Conservation (phyloP, 2,113 vertebrate species). For the western clawed frog (Xenopus tropicalis) region DNA sequence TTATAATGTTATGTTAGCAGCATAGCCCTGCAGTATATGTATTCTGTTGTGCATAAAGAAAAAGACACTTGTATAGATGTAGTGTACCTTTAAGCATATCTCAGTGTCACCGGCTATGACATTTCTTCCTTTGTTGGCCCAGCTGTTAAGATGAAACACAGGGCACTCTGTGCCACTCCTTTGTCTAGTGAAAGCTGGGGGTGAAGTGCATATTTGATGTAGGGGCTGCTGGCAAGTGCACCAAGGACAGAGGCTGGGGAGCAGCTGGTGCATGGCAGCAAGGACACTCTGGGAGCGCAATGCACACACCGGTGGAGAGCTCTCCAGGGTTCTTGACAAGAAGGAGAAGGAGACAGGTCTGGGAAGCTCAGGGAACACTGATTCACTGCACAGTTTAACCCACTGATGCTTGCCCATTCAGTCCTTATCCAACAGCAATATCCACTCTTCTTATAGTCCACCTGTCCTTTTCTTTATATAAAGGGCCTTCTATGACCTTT, state of each 20-base stretch:
- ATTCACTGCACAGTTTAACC: too few relatives aligned
- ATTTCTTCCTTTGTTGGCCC: not conserved
- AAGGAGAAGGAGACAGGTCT: not conserved
- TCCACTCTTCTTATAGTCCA: too few relatives aligned
- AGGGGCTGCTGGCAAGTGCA: slow-evolving; percentile 2
- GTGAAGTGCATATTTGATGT: slow-evolving; percentile 18
- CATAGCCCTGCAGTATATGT: too few relatives aligned
- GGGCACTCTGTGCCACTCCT: slow-evolving; percentile 3
- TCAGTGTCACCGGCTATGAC: not conserved
- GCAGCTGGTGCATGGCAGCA: slow-evolving; percentile 23
- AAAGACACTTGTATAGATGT: not conserved
- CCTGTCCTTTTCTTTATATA: too few relatives aligned
- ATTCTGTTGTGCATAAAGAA: not conserved
- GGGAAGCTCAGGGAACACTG: not conserved
- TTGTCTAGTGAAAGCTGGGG: not conserved
- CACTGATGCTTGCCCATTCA: too few relatives aligned
- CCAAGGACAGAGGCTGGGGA: slow-evolving; percentile 20
- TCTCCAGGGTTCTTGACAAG: slow-evolving; percentile 24
- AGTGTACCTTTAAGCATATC: not conserved
- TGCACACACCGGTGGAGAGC: not conserved
- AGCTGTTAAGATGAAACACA: not conserved
- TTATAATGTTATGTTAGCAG: too few relatives aligned
- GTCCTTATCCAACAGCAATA: too few relatives aligned
- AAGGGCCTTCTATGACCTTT: too few relatives aligned
- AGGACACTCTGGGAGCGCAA: not conserved